Evolutionary conservation across 2,888 invertebrate species (phyloP).

Genomic region (Drosophila neoperkinsi): DNA sequence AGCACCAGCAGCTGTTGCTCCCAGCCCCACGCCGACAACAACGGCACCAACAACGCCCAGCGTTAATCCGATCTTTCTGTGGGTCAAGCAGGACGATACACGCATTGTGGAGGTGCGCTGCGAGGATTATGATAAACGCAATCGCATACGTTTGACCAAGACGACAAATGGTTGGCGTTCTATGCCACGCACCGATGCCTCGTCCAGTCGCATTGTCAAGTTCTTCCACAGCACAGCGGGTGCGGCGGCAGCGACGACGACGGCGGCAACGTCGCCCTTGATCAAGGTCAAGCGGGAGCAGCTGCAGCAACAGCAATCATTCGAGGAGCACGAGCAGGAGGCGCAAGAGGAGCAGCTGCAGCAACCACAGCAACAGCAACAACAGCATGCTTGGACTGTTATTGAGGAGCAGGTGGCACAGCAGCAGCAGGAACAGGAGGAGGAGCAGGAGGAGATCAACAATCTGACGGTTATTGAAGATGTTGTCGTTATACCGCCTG

Average conservation of each 20-base stretch:
- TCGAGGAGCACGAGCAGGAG: constrained; percentile 26
- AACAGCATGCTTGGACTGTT: constrained; percentile 22
- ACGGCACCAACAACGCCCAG: constrained; percentile 54
- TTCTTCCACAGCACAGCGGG: constrained; percentile 77
- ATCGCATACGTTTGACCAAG: constrained; percentile 93
- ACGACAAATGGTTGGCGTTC: constrained; percentile 93
- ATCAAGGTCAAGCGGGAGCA: constrained; percentile 84
- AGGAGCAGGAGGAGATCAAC: constrained; percentile 20
- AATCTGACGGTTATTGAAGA: constrained; percentile 55
- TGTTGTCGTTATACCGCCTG: constrained; percentile 60
- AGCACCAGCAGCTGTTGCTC: constrained; percentile 22
- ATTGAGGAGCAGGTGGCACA: constrained; percentile 27
- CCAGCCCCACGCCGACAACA: constrained; percentile 35
- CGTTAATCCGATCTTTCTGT: constrained; percentile 92
- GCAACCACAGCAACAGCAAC: constrained; percentile 2
- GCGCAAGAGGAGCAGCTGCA: constrained; percentile 9
- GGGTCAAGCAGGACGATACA: constrained; percentile 93
- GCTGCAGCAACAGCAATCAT: constrained; percentile 45
- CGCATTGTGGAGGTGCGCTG: constrained; percentile 93
- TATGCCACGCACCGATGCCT: constrained; percentile 90
- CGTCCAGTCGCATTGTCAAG: constrained; percentile 82
- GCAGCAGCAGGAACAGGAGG: constrained; percentile 20
- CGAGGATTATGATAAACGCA: constrained; percentile 94
- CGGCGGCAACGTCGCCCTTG: constrained; percentile 76
- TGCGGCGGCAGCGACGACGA: constrained; percentile 27